Conservation (phyloP, 1,140 invertebrate species). For the Panulirus ornatus region DNA sequence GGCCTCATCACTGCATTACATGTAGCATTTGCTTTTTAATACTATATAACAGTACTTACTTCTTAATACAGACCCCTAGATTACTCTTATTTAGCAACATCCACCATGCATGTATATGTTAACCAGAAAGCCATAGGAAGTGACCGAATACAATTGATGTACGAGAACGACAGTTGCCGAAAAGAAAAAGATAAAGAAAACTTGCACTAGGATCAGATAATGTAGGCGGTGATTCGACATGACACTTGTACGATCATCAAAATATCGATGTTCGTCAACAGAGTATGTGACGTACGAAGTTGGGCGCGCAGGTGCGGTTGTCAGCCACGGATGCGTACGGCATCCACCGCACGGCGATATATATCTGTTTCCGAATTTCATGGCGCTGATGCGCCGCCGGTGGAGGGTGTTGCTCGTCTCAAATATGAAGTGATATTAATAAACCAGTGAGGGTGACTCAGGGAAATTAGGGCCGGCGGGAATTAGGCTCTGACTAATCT, state of each 20-base stretch:
- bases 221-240: too few species aligned
- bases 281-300: neutral
- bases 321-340: neutral
- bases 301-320: too few species aligned
- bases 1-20: too few species aligned
- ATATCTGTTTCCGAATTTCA: conserved; percentile 8
- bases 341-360: neutral
- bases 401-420: neutral
- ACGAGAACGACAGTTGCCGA: too few species aligned
- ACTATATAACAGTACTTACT: too few species aligned
- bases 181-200: conserved; percentile 4
- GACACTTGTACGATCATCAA: neutral
- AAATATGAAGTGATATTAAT: conserved; percentile 7
- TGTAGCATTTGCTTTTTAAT: too few species aligned
- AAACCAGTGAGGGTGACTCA: neutral
- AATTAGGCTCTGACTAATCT: neutral
- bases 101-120: too few species aligned
- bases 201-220: neutral
- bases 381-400: too few species aligned
- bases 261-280: neutral
- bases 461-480: neutral
- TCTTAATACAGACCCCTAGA: too few species aligned
- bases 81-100: too few species aligned
- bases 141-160: too few species aligned
- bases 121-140: too few species aligned